Percentiles rank a stretch among this genome's conserved stretches.
Conservation (phyloP, 2,888 invertebrate genomes). For the Candidula unifasciata region DNA sequence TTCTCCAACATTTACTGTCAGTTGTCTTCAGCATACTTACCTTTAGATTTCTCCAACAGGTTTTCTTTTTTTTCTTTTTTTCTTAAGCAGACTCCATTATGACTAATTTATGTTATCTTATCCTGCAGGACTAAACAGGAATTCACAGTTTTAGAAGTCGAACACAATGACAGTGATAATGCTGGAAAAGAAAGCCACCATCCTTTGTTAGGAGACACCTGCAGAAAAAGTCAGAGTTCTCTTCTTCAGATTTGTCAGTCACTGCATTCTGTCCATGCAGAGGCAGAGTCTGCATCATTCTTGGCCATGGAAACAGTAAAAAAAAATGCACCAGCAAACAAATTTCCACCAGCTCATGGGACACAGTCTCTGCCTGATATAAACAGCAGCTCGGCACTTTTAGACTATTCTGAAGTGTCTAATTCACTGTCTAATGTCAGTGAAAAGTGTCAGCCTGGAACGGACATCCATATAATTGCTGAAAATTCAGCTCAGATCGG, state of each 20-base stretch:
- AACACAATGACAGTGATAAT: background rate
- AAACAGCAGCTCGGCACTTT: background rate
- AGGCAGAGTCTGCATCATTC: conserved; percentile 24
- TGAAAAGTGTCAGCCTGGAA: background rate
- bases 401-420: conserved; percentile 7
- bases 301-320: background rate
- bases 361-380: conserved; percentile 11
- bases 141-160: conserved; percentile 5
- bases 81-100: no score
- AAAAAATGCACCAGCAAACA: background rate
- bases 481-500: background rate
- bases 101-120: background rate
- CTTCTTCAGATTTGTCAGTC: conserved; percentile 34
- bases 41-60: no score
- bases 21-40: no score
- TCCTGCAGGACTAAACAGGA: background rate
- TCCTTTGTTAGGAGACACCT: conserved; percentile 14
- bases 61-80: no score
- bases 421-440: conserved; percentile 2
- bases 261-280: conserved; percentile 35
- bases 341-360: background rate
- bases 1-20: no score
- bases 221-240: conserved; percentile 12
- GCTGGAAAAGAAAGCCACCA: conserved; percentile 9
- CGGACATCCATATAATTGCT: background rate